Conservation (phyloP, 2,888 invertebrate species). For the Cephus runcator region DNA sequence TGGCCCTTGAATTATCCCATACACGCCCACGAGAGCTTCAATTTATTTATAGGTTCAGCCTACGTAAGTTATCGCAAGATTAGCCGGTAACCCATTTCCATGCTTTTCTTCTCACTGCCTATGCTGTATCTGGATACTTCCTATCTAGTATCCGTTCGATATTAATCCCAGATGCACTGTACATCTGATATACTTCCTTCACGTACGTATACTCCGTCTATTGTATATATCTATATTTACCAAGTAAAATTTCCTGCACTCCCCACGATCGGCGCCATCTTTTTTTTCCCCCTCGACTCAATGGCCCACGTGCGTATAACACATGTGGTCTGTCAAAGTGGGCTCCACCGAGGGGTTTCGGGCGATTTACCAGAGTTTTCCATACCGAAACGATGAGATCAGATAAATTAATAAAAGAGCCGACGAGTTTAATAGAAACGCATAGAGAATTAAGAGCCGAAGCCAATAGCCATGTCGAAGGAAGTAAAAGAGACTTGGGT, state of each 20-base stretch:
- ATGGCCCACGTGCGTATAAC: neutral
- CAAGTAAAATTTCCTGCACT: neutral
- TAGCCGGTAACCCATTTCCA: neutral
- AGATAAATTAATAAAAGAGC: neutral
- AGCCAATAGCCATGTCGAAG: too few relatives aligned
- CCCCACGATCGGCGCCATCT: neutral
- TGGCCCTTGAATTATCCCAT: conserved; percentile 25
- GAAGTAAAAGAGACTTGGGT: too few relatives aligned
- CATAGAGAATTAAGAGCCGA: too few relatives aligned
- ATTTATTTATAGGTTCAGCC: neutral
- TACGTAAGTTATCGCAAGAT: neutral
- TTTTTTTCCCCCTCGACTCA: too few relatives aligned
- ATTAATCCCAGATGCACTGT: neutral
- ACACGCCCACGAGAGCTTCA: neutral
- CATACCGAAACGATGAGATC: neutral
- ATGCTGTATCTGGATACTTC: neutral
- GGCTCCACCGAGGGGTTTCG: neutral
- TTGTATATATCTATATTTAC: neutral
- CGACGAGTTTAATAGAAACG: too few relatives aligned
- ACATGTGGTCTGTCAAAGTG: neutral
- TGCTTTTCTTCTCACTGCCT: neutral
- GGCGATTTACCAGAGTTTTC: neutral
- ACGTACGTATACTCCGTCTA: neutral
- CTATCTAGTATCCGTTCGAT: neutral
- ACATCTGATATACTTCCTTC: neutral